Evolutionary conservation across 2,797 vertebrate species (phyloP).

Genomic region (Mallotus villosus): DNA sequence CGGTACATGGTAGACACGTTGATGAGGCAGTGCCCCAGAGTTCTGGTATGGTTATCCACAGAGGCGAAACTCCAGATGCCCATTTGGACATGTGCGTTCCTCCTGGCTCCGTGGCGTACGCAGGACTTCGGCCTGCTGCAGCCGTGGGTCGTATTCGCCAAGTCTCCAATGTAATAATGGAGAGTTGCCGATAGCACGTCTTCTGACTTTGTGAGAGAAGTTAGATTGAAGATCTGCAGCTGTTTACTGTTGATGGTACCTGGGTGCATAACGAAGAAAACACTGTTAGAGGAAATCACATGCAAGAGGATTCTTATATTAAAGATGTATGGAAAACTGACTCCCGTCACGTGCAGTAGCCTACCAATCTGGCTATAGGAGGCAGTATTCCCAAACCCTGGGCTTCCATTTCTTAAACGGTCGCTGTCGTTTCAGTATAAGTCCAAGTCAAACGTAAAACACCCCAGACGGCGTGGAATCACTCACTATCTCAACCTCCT

Average conservation of each 20-base stretch:
- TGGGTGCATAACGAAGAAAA: constrained; percentile 43
- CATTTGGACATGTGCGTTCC: constrained; percentile 76
- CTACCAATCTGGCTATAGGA: constrained; percentile 41
- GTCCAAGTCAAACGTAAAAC: not conserved
- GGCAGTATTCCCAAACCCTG: constrained; percentile 48
- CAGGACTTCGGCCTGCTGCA: constrained; percentile 63
- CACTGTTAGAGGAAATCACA: not conserved
- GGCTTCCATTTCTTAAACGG: not conserved
- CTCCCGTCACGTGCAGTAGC: not conserved
- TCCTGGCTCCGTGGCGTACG: constrained; percentile 42
- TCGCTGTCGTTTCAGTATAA: not conserved
- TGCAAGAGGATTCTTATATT: not conserved
- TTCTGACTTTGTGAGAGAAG: constrained; percentile 90
- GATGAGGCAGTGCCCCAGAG: constrained; percentile 78
- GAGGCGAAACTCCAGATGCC: constrained; percentile 82
- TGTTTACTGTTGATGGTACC: constrained; percentile 76
- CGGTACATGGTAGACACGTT: constrained; percentile 74
- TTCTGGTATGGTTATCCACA: constrained; percentile 70
- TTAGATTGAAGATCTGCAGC: constrained; percentile 89
- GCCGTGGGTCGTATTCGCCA: constrained; percentile 56
- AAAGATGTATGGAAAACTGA: not conserved
- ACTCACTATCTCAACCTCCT: not conserved
- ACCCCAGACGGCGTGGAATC: not conserved
- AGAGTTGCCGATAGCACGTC: constrained; percentile 88
- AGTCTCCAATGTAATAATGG: constrained; percentile 85